Evolutionary conservation across 2,797 vertebrate genomes (phyloP).

Genomic region (Natrix natrix): DNA sequence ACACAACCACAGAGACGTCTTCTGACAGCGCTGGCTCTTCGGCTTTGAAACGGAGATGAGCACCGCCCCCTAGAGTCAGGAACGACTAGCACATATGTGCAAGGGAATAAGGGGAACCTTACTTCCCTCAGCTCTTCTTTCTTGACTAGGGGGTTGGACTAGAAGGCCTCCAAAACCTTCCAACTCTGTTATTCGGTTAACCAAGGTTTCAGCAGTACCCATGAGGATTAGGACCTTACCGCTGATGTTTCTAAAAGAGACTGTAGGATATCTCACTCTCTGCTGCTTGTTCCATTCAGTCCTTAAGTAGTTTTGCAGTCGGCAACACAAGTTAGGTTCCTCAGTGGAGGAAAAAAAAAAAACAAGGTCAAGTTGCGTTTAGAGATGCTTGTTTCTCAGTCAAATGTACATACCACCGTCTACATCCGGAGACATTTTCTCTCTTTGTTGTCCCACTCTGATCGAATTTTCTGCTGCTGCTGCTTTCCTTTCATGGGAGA

Average conservation of each 20-base stretch:
- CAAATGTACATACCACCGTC: neutral
- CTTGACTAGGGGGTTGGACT: too few species aligned
- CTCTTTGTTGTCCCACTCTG: slow-evolving; percentile 17
- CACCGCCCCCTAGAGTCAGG: too few species aligned
- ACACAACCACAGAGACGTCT: too few species aligned
- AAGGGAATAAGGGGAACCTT: too few species aligned
- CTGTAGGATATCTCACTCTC: too few species aligned
- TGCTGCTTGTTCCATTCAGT: neutral
- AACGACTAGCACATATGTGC: too few species aligned
- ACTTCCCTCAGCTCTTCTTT: too few species aligned
- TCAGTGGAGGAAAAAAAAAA: neutral
- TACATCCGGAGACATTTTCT: slow-evolving; percentile 1
- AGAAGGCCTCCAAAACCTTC: too few species aligned
- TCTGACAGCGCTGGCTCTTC: too few species aligned
- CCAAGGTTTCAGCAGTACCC: neutral
- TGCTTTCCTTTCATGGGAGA: slow-evolving; percentile 25
- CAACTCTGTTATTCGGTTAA: too few species aligned
- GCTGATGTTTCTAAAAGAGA: neutral
- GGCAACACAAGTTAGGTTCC: neutral
- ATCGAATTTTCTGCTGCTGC: slow-evolving; percentile 39
- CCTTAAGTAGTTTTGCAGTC: neutral
- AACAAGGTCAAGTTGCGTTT: slow-evolving; percentile 22
- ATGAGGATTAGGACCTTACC: neutral
- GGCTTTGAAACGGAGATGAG: too few species aligned
- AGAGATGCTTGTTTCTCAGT: slow-evolving; percentile 1